phyloP scores from a whole-genome alignment of 2,888 invertebrate species.

The Cephus rjabovi region DNA sequence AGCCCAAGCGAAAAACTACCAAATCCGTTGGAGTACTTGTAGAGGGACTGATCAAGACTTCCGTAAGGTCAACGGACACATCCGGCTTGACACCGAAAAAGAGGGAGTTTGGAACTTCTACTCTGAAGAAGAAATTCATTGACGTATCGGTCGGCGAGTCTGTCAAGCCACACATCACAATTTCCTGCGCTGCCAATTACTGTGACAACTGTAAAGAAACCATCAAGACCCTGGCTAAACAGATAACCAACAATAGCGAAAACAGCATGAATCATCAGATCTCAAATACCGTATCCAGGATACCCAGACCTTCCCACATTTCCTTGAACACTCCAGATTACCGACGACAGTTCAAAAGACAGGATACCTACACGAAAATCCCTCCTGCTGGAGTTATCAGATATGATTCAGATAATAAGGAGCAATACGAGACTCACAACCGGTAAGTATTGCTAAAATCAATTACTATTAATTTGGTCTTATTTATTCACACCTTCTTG shows the following conservation, averaged over 20 bases:
- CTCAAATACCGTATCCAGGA: conserved; percentile 49
- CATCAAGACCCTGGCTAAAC: conserved; percentile 69
- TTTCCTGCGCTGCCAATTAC: conserved; percentile 69
- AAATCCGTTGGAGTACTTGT: conserved; percentile 51
- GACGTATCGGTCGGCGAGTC: conserved; percentile 70
- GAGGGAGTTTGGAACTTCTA: conserved; percentile 60
- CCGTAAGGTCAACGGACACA: conserved; percentile 65
- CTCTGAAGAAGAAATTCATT: conserved; percentile 64
- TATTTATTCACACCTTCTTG: neutral
- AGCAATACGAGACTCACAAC: conserved; percentile 51
- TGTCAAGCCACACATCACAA: conserved; percentile 67
- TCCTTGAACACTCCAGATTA: conserved; percentile 41
- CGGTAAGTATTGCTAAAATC: conserved; percentile 38
- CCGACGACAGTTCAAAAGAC: conserved; percentile 56
- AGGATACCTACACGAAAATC: conserved; percentile 63
- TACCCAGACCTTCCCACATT: conserved; percentile 59
- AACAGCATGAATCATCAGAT: conserved; percentile 41
- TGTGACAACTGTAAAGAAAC: conserved; percentile 74
- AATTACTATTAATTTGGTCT: neutral
- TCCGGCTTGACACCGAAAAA: conserved; percentile 54
- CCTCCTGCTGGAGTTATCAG: conserved; percentile 45
- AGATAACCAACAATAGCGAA: conserved; percentile 50
- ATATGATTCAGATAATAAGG: conserved; percentile 58
- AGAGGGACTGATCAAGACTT: conserved; percentile 48
- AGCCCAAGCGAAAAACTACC: conserved; percentile 60